A percentile compares a stretch with the other conserved stretches of the same genome.
Evolutionary conservation across 2,113 vertebrate species (phyloP).

Genomic region (Gobius niger): DNA sequence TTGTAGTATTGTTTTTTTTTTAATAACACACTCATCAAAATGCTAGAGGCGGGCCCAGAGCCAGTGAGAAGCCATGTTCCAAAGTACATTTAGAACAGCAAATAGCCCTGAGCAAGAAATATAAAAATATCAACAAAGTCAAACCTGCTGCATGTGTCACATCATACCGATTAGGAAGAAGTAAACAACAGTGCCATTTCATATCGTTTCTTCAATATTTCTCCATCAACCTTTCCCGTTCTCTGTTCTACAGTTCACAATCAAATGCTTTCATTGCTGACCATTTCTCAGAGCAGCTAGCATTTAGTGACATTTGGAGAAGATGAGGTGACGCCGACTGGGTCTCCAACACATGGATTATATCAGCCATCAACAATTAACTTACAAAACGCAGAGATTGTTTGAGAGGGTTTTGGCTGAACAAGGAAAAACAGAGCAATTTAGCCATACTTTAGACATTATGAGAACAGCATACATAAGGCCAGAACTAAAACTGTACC

Average conservation of each 20-base stretch:
- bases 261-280: slow-evolving; percentile 52
- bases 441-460: slow-evolving; percentile 66
- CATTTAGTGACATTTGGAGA: slow-evolving; percentile 70
- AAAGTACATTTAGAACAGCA: slow-evolving; percentile 48
- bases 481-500: slow-evolving; percentile 25
- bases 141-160: slow-evolving; percentile 31
- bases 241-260: slow-evolving; percentile 41
- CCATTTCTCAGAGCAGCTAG: slow-evolving; percentile 50
- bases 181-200: slow-evolving; percentile 15
- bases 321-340: slow-evolving; percentile 42
- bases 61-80: slow-evolving; percentile 47
- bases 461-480: slow-evolving; percentile 43
- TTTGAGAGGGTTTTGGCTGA: slow-evolving; percentile 60
- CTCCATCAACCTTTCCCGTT: slow-evolving; percentile 58
- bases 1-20: slow-evolving; percentile 78
- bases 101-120: slow-evolving; percentile 44
- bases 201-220: slow-evolving; percentile 20
- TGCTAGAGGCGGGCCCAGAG: slow-evolving; percentile 49
- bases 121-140: slow-evolving; percentile 40
- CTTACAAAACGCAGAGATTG: slow-evolving; percentile 55
- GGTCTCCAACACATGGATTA: slow-evolving; percentile 41
- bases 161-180: slow-evolving; percentile 13
- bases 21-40: slow-evolving; percentile 61
- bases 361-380: slow-evolving; percentile 72
- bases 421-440: slow-evolving; percentile 36